Evolutionary conservation across 2,888 invertebrate species (phyloP).

Genomic region (Molorchus minor): DNA sequence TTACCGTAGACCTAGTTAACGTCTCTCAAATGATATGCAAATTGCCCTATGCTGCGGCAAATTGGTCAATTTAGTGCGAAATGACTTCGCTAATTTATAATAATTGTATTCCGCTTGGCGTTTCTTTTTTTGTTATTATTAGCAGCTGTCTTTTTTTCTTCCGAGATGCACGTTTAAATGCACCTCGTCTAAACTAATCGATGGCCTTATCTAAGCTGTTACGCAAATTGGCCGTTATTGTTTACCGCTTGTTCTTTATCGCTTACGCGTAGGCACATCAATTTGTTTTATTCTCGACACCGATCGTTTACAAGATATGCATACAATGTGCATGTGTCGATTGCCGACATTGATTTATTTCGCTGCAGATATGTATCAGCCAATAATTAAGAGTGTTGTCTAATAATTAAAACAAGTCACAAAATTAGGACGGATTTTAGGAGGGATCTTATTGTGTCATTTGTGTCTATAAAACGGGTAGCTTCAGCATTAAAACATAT

Average conservation of each 20-base stretch:
- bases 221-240: conserved; percentile 14
- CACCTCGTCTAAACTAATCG: conserved; percentile 13
- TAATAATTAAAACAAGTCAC: too few species aligned
- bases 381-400: too few species aligned
- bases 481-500: too few species aligned
- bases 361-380: too few species aligned
- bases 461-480: too few species aligned
- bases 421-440: too few species aligned
- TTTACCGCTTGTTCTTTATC: conserved; percentile 11
- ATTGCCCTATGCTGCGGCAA: conserved; percentile 24
- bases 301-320: conserved; percentile 5
- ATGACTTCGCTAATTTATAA: conserved; percentile 32
- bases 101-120: conserved; percentile 22
- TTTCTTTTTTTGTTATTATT: conserved; percentile 22
- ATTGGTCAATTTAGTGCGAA: conserved; percentile 24
- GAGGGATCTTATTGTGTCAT: too few species aligned
- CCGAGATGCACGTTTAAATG: conserved; percentile 14
- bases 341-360: too few species aligned
- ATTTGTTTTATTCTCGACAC: conserved; percentile 1
- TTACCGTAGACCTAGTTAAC: conserved; percentile 4
- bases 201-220: conserved; percentile 14
- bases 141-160: conserved; percentile 18
- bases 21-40: conserved; percentile 26
- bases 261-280: conserved; percentile 6
- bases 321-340: too few species aligned